Base-by-base conservation (phyloP, 2,888 invertebrate genomes). In the Tenthredo livida region DNA sequence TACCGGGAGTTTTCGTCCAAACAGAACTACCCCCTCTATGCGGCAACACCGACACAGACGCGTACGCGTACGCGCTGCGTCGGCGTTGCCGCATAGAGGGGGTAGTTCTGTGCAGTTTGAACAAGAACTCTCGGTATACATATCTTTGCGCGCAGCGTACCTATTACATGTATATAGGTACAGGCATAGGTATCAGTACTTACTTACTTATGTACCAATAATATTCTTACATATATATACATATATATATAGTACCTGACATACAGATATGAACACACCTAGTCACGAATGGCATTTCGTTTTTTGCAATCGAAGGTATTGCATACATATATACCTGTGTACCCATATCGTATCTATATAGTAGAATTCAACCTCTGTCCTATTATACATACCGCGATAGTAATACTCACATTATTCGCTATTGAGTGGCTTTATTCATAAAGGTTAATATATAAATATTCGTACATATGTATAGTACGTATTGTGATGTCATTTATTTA, bases 201-300 rank as follows among this genome's bases (percentile, higher is more conserved):
- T 2, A 58, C 21, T n/a, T 21, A 58, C 58, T 58, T 58, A 58
- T 58, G 47, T 47, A 47, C 47, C 47, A 47, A 47, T 47, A 47
- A 47, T 47, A 47, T 47, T 47, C 47, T 12, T 47, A 15, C 2
- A 29, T 1, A 2, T 2, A 29, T 2, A 29, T 10, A 33, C 4
- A 33, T 33, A 33, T 7, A 37, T 37, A 37, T 33, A 15, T 47
- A 43, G 10, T 43, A 47, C 15, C 47, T 0, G 15, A 47, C 40
- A 12, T 43, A 73, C 5, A 43, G n/a, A 73, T 15, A 73, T 2
- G 50, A 50, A 50, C 77, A 50, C 77, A 50, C 50, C 77, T 29
- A 50, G 77, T 77, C 77, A 77, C 77, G 77, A 77, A 77, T 50
- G 77, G 50, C 54, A 77, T 77, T 77, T 77, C 77, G 77, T 77